These are phyloP conservation scores for Drosophila albomicans DNA, from an alignment of 1,140 invertebrate genomes.

Conservation along the genomic window DNA sequence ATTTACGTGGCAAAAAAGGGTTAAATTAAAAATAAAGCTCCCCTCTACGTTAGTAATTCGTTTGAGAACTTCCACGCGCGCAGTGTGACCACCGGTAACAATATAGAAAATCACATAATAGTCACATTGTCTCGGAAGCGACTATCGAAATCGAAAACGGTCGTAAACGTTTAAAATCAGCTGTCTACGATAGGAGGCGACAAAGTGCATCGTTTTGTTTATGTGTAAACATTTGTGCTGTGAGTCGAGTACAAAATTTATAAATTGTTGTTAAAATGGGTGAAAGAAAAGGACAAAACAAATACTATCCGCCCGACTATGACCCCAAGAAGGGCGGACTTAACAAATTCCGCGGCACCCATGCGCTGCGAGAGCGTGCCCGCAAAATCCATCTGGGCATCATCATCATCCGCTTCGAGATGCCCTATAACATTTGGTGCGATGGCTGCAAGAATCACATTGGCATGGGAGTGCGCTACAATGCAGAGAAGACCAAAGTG, in stretches of 20 bases:
- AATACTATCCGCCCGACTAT: constrained; percentile 99
- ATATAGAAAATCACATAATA: too few relatives aligned
- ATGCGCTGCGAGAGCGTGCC: constrained; percentile 97
- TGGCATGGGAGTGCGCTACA: constrained; percentile 97
- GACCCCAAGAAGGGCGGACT: constrained; percentile 94
- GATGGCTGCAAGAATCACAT: constrained; percentile 99
- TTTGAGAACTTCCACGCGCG: constrained; percentile 13
- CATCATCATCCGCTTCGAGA: constrained; percentile 99
- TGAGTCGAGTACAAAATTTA: not conserved
- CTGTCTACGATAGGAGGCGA: constrained; percentile 23
- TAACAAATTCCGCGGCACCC: constrained; percentile 97
- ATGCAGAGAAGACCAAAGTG: constrained; percentile 99
- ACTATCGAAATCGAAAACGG: not conserved
- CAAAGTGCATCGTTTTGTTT: not conserved
- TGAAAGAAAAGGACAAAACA: constrained; percentile 98
- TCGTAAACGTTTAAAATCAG: constrained; percentile 7
- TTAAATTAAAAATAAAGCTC: constrained; percentile 22
- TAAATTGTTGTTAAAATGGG: constrained; percentile 89
- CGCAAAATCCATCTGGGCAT: constrained; percentile 98
- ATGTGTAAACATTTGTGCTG: constrained; percentile 6
- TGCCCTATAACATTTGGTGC: constrained; percentile 99
- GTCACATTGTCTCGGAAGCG: not conserved
- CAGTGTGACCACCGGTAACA: too few relatives aligned
- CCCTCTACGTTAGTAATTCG: too few relatives aligned
- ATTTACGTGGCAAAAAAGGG: constrained; percentile 77